Percentiles rank a stretch among this genome's conserved stretches.
These are phyloP conservation scores for Odontothrips loti DNA, from an alignment of 2,888 invertebrate species.

Conservation along the genomic window DNA sequence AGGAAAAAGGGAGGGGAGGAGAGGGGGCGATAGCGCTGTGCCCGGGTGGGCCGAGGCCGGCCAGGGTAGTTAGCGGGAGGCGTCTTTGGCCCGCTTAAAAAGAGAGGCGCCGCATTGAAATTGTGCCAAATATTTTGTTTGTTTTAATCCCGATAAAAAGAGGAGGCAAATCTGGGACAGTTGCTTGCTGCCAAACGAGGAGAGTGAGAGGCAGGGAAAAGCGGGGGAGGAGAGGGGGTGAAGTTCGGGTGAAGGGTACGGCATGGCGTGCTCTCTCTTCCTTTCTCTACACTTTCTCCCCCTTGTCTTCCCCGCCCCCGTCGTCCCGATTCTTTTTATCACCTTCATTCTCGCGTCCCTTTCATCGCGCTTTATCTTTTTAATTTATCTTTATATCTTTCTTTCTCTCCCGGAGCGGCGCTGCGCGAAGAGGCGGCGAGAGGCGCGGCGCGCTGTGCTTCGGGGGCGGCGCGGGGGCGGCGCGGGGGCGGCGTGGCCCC, in stretches of 20 bases:
- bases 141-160: constrained; percentile 13
- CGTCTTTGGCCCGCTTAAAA: neutral
- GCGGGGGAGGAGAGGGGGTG: neutral
- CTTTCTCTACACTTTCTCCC: neutral
- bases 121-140: constrained; percentile 25
- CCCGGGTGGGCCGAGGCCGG: neutral
- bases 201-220: neutral
- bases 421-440: neutral
- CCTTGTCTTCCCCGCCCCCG: neutral
- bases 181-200: neutral
- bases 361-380: constrained; percentile 17
- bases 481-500: neutral
- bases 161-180: neutral
- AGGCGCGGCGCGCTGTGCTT: neutral
- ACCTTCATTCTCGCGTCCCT: constrained; percentile 13
- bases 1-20: neutral
- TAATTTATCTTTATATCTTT: constrained; percentile 27
- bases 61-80: neutral
- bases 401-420: neutral
- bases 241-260: neutral
- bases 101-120: constrained; percentile 8
- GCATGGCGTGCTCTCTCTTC: too few relatives aligned
- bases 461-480: neutral
- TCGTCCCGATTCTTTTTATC: constrained; percentile 16
- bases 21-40: neutral